These are phyloP conservation scores for Pristionchus entomophagus DNA, from an alignment of 2,888 invertebrate species.

Conservation along the genomic window DNA sequence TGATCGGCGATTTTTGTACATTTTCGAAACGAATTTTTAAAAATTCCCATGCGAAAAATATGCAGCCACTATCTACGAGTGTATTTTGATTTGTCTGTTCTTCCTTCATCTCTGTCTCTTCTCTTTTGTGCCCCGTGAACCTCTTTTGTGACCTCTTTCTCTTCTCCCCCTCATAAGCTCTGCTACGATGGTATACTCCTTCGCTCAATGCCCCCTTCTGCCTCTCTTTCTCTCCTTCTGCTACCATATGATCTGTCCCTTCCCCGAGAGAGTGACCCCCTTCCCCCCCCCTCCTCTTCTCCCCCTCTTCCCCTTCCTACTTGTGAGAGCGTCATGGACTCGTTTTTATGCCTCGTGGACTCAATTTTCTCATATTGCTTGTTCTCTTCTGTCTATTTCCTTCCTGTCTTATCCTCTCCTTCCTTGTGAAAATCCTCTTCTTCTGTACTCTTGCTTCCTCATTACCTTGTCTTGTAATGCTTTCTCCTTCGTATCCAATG, in stretches of 20 bases:
- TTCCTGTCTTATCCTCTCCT: neutral
- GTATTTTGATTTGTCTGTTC: slow-evolving; percentile 10
- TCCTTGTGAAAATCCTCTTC: neutral
- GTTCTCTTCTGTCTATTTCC: neutral
- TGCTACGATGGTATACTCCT: neutral
- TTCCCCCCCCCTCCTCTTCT: neutral
- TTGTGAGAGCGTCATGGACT: slow-evolving; percentile 35
- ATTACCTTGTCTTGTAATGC: neutral
- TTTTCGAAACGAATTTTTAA: neutral
- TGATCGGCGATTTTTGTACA: slow-evolving; percentile 35
- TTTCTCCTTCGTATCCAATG: slow-evolving; percentile 10
- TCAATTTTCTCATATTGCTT: neutral
- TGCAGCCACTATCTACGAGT: slow-evolving; percentile 41
- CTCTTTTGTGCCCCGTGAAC: neutral
- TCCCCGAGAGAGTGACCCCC: slow-evolving; percentile 30
- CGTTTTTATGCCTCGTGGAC: slow-evolving; percentile 14
- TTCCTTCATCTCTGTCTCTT: neutral
- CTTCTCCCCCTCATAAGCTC: neutral
- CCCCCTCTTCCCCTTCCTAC: neutral
- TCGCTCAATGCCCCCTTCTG: neutral
- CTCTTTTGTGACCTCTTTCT: neutral
- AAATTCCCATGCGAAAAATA: slow-evolving; percentile 14
- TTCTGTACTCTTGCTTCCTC: slow-evolving; percentile 1
- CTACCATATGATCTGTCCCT: neutral
- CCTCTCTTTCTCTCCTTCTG: neutral